These are phyloP conservation scores for Sebastes aleutianus DNA, from an alignment of 2,797 vertebrate species.

Conservation along the genomic window DNA sequence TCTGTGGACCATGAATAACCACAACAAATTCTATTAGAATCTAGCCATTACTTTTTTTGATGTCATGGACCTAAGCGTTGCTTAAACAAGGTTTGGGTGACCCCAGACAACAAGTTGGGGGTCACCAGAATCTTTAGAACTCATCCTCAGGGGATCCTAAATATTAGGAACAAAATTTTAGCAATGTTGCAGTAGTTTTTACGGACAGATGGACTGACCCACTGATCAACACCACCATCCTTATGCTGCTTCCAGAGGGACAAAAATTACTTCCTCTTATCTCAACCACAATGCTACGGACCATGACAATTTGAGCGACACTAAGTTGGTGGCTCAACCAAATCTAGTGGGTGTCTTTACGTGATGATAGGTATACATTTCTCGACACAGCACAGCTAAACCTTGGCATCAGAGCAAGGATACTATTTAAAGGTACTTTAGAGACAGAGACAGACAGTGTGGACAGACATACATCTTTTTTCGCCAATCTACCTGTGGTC, in stretches of 20 bases:
- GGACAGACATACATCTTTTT: not conserved
- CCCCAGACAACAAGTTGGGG: not conserved
- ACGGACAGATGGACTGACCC: not conserved
- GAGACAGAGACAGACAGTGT: too few relatives aligned
- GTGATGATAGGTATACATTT: too few relatives aligned
- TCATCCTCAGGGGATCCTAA: too few relatives aligned
- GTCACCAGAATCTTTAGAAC: not conserved
- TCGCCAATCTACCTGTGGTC: not conserved
- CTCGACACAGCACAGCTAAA: too few relatives aligned
- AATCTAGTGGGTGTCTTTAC: not conserved
- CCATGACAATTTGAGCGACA: not conserved
- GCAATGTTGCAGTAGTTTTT: accelerated
- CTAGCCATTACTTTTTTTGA: not conserved
- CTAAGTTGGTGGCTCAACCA: not conserved
- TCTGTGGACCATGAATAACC: not conserved
- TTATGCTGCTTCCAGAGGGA: not conserved
- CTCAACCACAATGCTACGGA: not conserved
- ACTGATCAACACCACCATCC: not conserved
- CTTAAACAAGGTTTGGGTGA: not conserved
- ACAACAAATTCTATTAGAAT: not conserved
- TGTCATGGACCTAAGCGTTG: not conserved
- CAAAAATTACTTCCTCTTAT: not conserved
- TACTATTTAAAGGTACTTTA: too few relatives aligned
- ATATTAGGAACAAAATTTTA: not conserved
- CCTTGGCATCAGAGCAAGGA: too few relatives aligned